Base-by-base conservation (phyloP, 2,888 invertebrate genomes). In the Ptychoptera contaminata region DNA sequence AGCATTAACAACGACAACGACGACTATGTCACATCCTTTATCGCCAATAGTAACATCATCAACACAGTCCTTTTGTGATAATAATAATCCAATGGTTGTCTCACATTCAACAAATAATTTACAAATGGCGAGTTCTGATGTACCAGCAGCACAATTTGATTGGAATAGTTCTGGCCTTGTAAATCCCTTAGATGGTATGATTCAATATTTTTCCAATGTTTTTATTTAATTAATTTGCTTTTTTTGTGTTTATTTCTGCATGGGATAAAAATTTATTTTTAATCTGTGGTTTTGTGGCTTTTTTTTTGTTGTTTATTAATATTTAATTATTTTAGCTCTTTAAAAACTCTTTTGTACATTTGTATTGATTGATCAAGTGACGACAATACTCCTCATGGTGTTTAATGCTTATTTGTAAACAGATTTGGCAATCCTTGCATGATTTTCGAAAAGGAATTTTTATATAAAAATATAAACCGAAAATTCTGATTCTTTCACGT, bases 121-220 rank as follows among this genome's bases (percentile, higher is more conserved):
- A 11, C 14, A 31, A 11, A 9, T 15, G 15, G 12, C 42, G 9
- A 39, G 35, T 46, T 46, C 50, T 9, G 71, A 73, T 50, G 68
- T 75, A 48, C 77, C 78, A 40, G 73, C 70, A 46, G 76, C 75
- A 42, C 75, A 81, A 58, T 82, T 83, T 63, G 82, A 82, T 64
- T 82, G 82, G 82, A 76, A 70, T 55, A 72, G 73, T 54, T 75
- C 80, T 54, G 82, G 81, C 47, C 68, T 82, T 46, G 72, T 75
- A 31, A 81, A 82, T 67, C 81, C 82, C 45, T 63, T 82, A 52
- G 81, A 82, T 61, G 68, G 74, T 74, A 68, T 71, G 72, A 67
- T 47, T 58, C 50, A 11, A 40, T 39, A 44, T 48, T 46, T 48
- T 46, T 23, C 23, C 43, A 42, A 45, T 9, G 10, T 44, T 30